Base-by-base conservation (phyloP, 2,797 vertebrate species). In the Helostoma temminkii region DNA sequence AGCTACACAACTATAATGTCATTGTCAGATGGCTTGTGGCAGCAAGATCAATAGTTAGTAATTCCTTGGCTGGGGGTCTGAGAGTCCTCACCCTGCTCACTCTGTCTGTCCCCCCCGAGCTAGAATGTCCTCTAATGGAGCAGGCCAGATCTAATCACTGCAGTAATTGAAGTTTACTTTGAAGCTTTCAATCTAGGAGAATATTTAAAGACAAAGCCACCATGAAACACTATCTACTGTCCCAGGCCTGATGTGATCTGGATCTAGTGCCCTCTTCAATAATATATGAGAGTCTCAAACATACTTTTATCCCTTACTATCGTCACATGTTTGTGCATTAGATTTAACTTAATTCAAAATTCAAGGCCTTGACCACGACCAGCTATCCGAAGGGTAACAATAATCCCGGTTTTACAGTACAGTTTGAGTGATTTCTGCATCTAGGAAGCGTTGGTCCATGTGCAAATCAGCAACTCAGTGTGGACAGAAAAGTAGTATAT, bases 91-190 rank as follows among this genome's bases (percentile, higher is more conserved):
- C 73, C 87, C 76, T 54, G 66, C 80, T 76, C 85, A 50, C 76
- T 32, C 76, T 66, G 57, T 82, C 73, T 68, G 72, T 53, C 73
- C 78, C 68, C 74, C 71, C 66, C 25, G 36, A 91, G 92, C 93
- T 94, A 92, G 93, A 92, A 93, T 94, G 93, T 94, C 93, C 92
- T 88, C 93, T 94, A 94, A 94, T 94, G 93, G 93, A 94, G 85
- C 88, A 83, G 88, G 85, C 89, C 89, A 94, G 93, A 94, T 94
- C 93, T 94, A 94, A 94, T 94, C 93, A 93, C 80, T 61, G 82
- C 89, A 85, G 91, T 93, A 94, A 93, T 93, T 93, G 93, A 94
- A 94, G 92, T 93, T 92, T 93, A 93, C 91, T 94, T 94, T 94
- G 87, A 92, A 92, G 91, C 93, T 91, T 92, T 94, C 92, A 92